Evolutionary conservation across 92 coral and sea anemone species (phyloP), one percentile per base, ranked within the genome.

Genomic region (Blastomussa wellsi): DNA sequence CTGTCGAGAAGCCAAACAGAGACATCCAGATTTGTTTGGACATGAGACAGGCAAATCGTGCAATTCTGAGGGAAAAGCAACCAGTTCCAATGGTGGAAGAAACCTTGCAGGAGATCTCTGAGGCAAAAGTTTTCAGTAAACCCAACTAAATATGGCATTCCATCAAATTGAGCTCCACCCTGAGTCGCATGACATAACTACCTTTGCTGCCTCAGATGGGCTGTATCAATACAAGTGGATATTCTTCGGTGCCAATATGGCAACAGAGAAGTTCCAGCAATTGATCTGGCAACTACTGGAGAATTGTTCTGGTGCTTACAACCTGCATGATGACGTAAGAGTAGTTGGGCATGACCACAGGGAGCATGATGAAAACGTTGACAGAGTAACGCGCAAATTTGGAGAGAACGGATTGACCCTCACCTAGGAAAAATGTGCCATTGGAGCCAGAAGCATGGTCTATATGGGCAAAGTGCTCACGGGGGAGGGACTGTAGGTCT

Each of bases 1-100:
- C 89, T 12, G 91, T 87, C 2, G 91, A 89, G 74, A 90, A 90
- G 65, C 72, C 91, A 4, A 84, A 85, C 48, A 89, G 90, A 17
- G 93, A 88, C 69, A 81, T 81, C 28, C 52, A 85, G 38, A 57
- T 88, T 39, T 93, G 94, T 71, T 85, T 88, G 9, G 90, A 90
- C 78, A 93, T 93, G 93, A 82, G 92, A 28, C 86, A 90, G 52
- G 93, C 89, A 11, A 88, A 85, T 78, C 78, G 79, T 53, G 93
- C 93, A 29, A 90, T 90, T 17, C 77, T 86, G 3, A 86, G 88
- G 37, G 90, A 88, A 35, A 87, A 87, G 57, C 90, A 92, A 80
- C 90, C 90, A 14, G 88, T 92, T 13, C 89, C 96, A 15, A 88
- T 90, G 6, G 81, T 88, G 49, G 91, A 88, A 31, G 90, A 92